Base-by-base conservation (phyloP, 92 coral and sea anemone genomes). In the Parazoanthus atlanticus region DNA sequence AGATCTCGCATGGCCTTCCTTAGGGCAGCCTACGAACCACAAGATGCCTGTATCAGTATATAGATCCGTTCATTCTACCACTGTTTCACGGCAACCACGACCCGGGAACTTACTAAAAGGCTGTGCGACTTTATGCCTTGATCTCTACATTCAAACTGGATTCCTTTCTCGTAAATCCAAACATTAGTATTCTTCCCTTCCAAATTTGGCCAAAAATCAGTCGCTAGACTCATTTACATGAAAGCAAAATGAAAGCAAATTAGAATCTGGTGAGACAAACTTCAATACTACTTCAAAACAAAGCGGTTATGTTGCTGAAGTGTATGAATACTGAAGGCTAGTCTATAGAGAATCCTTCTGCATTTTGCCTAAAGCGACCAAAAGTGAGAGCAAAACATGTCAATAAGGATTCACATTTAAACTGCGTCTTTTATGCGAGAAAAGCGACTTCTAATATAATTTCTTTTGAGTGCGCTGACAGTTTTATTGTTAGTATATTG, bases 1-100 rank as follows among this genome's bases (percentile, higher is more conserved):
- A 97, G 87, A 69, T 94, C 96, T 49, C 99, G 94, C 82, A 94
- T 91, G 21, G 89, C 84, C 46, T 93, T 92, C 89, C 95, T 96
- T 81, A 97, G 89, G 29, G 92, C 94, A 88, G 91, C 91, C 99
- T 96, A 69, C 84, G 83, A 43, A 76, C 65, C 34, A 2, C 23
- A 66, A 54, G 38, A 34, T 15, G 15, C 1, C 52, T 23, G 79
- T 65, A n/a, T 41, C 41, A 46, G 13, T 70, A 17, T 28, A 16
- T 19, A 56, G 43, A 28, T 69, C 0, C 12, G 11, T 0, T 25
- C 32, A 65, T 29, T 8, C 15, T 84, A 67, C 86, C 26, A 33
- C 13, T 1, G 54, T 5, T 5, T 69, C 65, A 74, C 72, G n/a
- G 32, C 15, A 33, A 9, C 33, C n/a, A 29, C 28, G 49, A 6